Evolutionary conservation across 2,888 invertebrate species (phyloP).

Genomic region (Dicyrtoma fusca): DNA sequence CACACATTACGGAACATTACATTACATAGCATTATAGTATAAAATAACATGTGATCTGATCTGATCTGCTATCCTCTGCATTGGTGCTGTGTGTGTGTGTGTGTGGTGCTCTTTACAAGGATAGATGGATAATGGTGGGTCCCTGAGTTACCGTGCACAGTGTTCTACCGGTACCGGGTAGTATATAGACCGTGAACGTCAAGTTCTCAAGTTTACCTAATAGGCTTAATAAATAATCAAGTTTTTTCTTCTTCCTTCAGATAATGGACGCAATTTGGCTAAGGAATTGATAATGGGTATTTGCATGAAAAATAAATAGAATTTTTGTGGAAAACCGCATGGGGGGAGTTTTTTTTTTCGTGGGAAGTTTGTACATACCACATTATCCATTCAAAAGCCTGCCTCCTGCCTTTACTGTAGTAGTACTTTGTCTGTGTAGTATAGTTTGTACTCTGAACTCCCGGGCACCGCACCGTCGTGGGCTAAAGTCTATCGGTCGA

Average conservation of each 20-base stretch:
- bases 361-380: too few relatives aligned
- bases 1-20: background rate
- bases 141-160: too few relatives aligned
- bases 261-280: conserved; percentile 36
- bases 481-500: background rate
- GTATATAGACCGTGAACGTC: background rate
- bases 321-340: conserved; percentile 35
- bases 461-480: too few relatives aligned
- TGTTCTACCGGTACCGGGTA: too few relatives aligned
- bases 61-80: background rate
- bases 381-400: too few relatives aligned
- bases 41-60: background rate
- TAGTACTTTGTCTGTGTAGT: too few relatives aligned
- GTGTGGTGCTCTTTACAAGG: too few relatives aligned
- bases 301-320: conserved; percentile 41
- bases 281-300: conserved; percentile 39
- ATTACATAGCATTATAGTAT: background rate
- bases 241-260: conserved; percentile 13
- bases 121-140: too few relatives aligned
- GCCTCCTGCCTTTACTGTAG: too few relatives aligned
- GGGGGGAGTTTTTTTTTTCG: conserved; percentile 1
- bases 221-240: conserved; percentile 40
- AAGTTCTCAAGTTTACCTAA: conserved; percentile 20
- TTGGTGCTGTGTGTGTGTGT: background rate
- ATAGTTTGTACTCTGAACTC: too few relatives aligned